Percentiles rank a stretch among this genome's conserved stretches.
Evolutionary conservation across 2,113 vertebrate species (phyloP).

Genomic region (Indicator indicator): DNA sequence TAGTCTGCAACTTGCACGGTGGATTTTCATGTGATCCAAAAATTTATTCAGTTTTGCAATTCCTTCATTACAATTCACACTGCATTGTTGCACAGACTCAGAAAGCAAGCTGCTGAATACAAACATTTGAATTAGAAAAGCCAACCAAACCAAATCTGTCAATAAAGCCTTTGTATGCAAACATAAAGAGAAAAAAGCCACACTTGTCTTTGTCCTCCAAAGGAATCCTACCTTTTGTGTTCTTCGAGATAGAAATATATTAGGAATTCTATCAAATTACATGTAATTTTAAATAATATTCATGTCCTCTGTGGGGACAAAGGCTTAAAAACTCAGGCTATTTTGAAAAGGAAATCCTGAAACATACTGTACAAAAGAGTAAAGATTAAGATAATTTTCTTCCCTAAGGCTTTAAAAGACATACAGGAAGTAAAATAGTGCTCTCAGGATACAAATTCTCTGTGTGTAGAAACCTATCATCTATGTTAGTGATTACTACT

Average conservation of each 20-base stretch:
- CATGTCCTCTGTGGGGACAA: not conserved
- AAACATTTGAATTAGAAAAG: not conserved
- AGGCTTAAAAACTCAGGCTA: not conserved
- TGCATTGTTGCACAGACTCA: not conserved
- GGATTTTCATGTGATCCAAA: not conserved
- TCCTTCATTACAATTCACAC: conserved; percentile 12
- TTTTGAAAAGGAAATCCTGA: not conserved
- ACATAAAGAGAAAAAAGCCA: not conserved
- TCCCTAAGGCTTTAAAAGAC: not conserved
- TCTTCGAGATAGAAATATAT: not conserved
- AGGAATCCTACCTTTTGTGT: not conserved
- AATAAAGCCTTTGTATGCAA: conserved; percentile 22
- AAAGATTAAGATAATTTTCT: not conserved
- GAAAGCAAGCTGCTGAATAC: conserved; percentile 4
- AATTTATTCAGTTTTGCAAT: not conserved
- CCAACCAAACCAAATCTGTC: not conserved
- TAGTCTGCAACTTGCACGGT: not conserved
- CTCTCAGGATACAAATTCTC: not conserved
- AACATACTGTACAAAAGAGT: not conserved
- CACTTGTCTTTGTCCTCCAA: not conserved
- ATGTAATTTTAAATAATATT: not conserved
- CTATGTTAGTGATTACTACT: not conserved
- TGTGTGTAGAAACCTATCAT: not conserved
- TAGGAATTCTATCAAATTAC: not conserved
- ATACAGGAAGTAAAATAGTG: not conserved